Base-by-base conservation (phyloP, 2,888 invertebrate species). In the Agriopis leucophaearia region DNA sequence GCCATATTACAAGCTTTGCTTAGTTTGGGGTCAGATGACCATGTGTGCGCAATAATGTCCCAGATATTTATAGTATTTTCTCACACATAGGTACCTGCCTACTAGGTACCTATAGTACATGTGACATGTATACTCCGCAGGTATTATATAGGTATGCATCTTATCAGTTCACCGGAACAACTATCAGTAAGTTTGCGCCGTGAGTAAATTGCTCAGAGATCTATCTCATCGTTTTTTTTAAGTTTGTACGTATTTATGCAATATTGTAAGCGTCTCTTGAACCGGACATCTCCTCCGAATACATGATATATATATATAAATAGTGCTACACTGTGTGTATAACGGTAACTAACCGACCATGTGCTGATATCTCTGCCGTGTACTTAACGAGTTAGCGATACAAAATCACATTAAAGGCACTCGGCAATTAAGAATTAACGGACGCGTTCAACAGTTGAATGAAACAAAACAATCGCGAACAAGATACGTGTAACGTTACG, bases 381-480 rank as follows among this genome's bases (percentile, higher is more conserved):
- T 55, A 54, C 47, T 61, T 54, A 47, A 18, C 44, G 16, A 51
- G 16, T 27, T 47, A 35, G 48, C 18, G 18, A 44, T 48, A 55
- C 40, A 40, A 55, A 40, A 12, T 6, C 42, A 10, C 7, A 47
- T 38, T 10, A 40, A 15, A 18, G 35, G 12, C 18, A 27, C 12
- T 16, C 9, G 47, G 18, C 54, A 36, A 10, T 45, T 70, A 69
- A 64, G 47, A 36, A 10, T 45, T 70, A 69, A 64, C 72, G 71
- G 38, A 54, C 40, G 47, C 48, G 44, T 60, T 18, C 42, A 56
- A 44, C 36, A 44, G 48, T 57, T 12, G 4, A 45, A 47, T n/a
- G 47, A 54, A 64, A 69, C 60, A 64, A 44, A 66, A 62, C 64
- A 64, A 64, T 65, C 70, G 62, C 51, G 16, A 48, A 51, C 66